Evolutionary conservation across 64 coral and sea anemone genomes (phyloP).

Genomic region (Acropora yongei): DNA sequence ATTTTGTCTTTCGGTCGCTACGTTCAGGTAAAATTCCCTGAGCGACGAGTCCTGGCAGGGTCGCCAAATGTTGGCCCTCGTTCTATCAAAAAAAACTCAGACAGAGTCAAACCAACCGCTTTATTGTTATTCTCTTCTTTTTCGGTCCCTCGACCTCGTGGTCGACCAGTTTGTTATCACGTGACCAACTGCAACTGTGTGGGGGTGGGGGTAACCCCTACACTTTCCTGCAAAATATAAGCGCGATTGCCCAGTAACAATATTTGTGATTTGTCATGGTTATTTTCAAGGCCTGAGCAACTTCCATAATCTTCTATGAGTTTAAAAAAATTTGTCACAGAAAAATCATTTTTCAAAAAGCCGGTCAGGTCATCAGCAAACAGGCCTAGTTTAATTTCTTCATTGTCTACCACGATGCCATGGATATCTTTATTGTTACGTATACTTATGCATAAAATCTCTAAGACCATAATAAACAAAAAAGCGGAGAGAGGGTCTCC

Average conservation of each 20-base stretch:
- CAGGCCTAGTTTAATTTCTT: conserved; percentile 13
- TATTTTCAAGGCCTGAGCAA: background rate
- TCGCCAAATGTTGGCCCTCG: too few species aligned
- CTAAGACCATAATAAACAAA: background rate
- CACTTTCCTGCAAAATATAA: background rate
- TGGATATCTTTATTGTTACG: background rate
- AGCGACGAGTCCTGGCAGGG: too few species aligned
- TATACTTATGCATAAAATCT: conserved; percentile 2
- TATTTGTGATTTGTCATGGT: background rate
- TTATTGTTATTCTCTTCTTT: too few species aligned
- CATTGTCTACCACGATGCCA: background rate
- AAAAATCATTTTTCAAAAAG: conserved; percentile 17
- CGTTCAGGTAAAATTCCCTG: too few species aligned
- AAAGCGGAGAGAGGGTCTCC: conserved; percentile 10
- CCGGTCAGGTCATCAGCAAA: conserved; percentile 18
- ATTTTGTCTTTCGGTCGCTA: too few species aligned
- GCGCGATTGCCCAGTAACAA: background rate
- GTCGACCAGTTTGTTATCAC: too few species aligned
- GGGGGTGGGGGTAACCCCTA: too few species aligned
- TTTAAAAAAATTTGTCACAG: background rate
- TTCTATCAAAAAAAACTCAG: too few species aligned
- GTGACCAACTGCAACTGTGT: too few species aligned
- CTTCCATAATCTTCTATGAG: background rate
- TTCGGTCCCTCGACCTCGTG: too few species aligned
- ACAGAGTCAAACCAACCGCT: too few species aligned